Conservation (phyloP, 2,113 vertebrate species). For the Leptosomus discolor region DNA sequence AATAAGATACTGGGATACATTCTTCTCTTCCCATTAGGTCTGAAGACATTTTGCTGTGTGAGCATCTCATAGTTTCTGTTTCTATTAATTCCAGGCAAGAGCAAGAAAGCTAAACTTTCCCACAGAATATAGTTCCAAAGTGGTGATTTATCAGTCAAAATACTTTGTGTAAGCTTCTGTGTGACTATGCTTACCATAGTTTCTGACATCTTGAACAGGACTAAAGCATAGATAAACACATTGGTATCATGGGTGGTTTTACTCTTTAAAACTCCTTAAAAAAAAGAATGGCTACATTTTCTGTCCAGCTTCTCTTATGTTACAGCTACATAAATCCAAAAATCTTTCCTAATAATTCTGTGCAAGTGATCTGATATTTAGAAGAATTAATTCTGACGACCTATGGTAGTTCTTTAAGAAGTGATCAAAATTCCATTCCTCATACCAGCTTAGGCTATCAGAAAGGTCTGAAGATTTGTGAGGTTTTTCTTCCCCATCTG, state of each 20-base stretch:
- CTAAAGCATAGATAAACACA: background rate
- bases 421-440: background rate
- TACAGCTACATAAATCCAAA: background rate
- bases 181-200: background rate
- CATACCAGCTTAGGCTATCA: background rate
- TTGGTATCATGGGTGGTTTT: background rate
- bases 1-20: rapidly evolving
- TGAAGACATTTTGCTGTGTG: background rate
- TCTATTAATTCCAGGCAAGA: background rate
- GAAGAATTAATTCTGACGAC: background rate
- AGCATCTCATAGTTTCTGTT: background rate
- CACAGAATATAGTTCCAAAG: background rate
- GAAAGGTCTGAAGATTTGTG: background rate
- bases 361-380: background rate
- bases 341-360: background rate
- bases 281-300: background rate
- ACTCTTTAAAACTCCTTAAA: background rate
- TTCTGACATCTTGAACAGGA: background rate
- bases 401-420: background rate
- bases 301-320: background rate
- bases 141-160: background rate
- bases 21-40: background rate
- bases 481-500: background rate
- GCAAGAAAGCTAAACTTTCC: background rate
- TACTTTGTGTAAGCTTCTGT: background rate